Evolutionary conservation across 2,888 invertebrate genomes (phyloP).

Genomic region (Anoncus sp.): DNA sequence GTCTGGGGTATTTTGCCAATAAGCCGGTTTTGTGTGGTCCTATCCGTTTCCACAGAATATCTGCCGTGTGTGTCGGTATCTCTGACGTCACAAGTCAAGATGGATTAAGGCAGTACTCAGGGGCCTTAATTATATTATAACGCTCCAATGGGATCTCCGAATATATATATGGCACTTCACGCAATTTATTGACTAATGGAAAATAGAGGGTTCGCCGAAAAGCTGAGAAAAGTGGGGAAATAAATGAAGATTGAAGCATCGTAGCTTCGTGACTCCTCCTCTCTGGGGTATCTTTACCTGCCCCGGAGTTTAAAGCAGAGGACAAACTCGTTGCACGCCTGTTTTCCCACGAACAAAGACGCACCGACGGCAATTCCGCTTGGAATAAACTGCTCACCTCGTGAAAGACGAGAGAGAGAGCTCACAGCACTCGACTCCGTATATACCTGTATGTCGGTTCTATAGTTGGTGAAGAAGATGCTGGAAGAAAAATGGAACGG

Average conservation of each 20-base stretch:
- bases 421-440: too few relatives aligned
- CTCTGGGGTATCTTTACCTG: constrained; percentile 16
- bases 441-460: too few relatives aligned
- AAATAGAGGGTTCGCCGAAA: constrained; percentile 5
- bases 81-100: not conserved
- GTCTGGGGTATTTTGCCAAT: not conserved
- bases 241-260: constrained; percentile 35
- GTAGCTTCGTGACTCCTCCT: constrained; percentile 16
- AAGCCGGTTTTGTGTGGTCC: too few relatives aligned
- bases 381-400: constrained; percentile 30
- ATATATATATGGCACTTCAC: not conserved
- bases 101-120: not conserved
- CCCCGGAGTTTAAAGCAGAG: constrained; percentile 21
- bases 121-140: not conserved
- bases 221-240: not conserved
- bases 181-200: not conserved
- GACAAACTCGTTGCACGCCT: constrained; percentile 42
- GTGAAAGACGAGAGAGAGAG: constrained; percentile 1
- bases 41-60: too few relatives aligned
- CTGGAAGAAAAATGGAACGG: constrained; percentile 28
- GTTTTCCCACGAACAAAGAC: constrained; percentile 46
- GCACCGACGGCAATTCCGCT: constrained; percentile 33
- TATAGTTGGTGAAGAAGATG: not conserved
- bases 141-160: not conserved
- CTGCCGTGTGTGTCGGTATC: too few relatives aligned